phyloP scores from a whole-genome alignment of 2,797 vertebrate genomes.

The Pithecia hirsuta region DNA sequence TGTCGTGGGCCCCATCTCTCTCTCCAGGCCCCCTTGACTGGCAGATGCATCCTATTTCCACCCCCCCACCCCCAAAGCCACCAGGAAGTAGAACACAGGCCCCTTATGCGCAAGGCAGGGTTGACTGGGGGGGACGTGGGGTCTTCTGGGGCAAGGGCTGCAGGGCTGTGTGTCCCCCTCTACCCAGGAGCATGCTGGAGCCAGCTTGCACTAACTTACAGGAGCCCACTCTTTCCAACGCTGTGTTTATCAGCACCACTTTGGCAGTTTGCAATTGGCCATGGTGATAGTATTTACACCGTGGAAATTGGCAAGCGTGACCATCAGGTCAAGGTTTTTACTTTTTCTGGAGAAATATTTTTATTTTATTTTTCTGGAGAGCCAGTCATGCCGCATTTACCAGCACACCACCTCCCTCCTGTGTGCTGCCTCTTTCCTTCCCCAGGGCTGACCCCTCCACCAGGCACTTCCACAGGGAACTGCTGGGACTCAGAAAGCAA shows the following conservation, averaged over 20 bases:
- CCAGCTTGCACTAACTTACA: accelerated
- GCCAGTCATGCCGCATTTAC: accelerated
- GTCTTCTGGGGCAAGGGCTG: not conserved
- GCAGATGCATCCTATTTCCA: not conserved
- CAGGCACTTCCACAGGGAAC: not conserved
- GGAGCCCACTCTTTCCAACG: not conserved
- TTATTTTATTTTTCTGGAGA: not conserved
- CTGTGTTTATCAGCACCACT: accelerated
- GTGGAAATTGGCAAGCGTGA: accelerated
- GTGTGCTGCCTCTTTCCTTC: accelerated
- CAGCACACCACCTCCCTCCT: accelerated
- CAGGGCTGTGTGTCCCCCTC: accelerated
- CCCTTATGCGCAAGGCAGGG: not conserved
- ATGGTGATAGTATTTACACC: not conserved
- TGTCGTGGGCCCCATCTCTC: not conserved
- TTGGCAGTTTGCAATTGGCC: not conserved
- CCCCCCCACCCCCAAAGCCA: not conserved
- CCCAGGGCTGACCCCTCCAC: not conserved
- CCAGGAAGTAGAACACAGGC: not conserved
- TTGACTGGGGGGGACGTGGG: not conserved
- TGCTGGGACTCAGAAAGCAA: not conserved
- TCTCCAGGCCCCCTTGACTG: not conserved
- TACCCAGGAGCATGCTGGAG: accelerated
- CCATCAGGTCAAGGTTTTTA: too few species aligned
- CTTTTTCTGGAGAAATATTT: too few species aligned